phyloP scores from a whole-genome alignment of 2,888 invertebrate genomes.

The Beris chalybata region DNA sequence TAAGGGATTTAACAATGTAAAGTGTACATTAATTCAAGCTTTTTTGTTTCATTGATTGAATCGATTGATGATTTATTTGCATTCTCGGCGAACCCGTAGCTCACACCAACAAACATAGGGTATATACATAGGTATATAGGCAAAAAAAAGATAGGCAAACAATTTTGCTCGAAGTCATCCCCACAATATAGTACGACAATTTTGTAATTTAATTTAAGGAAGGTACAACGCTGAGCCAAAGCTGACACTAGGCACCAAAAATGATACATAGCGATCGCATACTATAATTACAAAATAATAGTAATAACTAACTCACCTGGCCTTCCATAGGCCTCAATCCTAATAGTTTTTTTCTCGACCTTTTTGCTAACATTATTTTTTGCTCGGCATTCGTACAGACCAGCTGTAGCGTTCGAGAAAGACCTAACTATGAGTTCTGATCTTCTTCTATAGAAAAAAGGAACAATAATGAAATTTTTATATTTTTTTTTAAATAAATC shows the following conservation, averaged over 20 bases:
- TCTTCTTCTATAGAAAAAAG: conserved; percentile 65
- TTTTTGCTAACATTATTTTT: conserved; percentile 58
- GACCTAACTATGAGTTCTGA: conserved; percentile 80
- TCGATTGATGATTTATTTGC: too few species aligned
- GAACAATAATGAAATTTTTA: not conserved
- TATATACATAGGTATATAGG: too few species aligned
- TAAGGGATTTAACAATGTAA: too few species aligned
- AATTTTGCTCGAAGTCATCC: too few species aligned
- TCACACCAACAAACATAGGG: too few species aligned
- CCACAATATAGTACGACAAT: too few species aligned
- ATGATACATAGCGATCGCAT: too few species aligned
- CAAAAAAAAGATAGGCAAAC: too few species aligned
- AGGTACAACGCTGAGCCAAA: too few species aligned
- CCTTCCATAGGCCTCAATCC: conserved; percentile 54
- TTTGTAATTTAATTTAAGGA: not conserved
- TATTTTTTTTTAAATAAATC: not conserved
- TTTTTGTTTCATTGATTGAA: too few species aligned
- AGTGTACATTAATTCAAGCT: too few species aligned
- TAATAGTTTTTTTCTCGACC: conserved; percentile 52
- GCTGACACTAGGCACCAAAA: not conserved
- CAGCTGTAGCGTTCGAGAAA: conserved; percentile 73
- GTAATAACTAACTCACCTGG: conserved; percentile 23
- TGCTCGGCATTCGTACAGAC: conserved; percentile 81
- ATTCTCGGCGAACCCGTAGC: too few species aligned
- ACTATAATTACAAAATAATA: not conserved